Percentiles rank a stretch among this genome's conserved stretches.
These are phyloP conservation scores for Pangasianodon hypophthalmus DNA, from an alignment of 2,113 vertebrate species.

Conservation along the genomic window DNA sequence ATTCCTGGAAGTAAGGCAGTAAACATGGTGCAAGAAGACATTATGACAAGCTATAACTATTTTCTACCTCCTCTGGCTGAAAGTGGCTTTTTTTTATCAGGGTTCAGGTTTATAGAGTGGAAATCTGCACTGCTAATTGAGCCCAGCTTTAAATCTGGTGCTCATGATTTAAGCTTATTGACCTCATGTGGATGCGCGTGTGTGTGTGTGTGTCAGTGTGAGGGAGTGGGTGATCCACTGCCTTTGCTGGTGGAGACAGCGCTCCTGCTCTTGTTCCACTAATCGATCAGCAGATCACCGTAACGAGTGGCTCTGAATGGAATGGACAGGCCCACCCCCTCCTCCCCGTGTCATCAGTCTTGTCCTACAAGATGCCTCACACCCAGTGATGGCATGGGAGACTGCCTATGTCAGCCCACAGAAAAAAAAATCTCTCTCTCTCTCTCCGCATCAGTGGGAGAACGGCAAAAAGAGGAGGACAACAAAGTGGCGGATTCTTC, in stretches of 20 bases:
- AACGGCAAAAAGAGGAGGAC: conserved; percentile 56
- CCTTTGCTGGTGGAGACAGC: conserved; percentile 62
- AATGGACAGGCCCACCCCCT: conserved; percentile 60
- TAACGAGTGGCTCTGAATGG: conserved; percentile 71
- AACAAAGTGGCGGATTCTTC: conserved; percentile 78
- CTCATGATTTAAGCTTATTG: conserved; percentile 46
- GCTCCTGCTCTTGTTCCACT: conserved; percentile 72
- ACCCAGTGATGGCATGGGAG: conserved; percentile 81
- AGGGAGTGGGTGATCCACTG: conserved; percentile 45
- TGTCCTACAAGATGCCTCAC: conserved; percentile 80
- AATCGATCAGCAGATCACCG: conserved; percentile 80
- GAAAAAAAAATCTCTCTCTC: conserved; percentile 60
- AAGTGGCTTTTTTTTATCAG: conserved; percentile 6
- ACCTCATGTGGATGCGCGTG: conserved; percentile 39
- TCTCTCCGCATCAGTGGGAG: conserved; percentile 67
- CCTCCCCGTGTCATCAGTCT: conserved; percentile 79
- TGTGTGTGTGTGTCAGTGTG: conserved; percentile 39
- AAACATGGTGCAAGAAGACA: not conserved
- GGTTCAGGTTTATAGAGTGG: conserved; percentile 42
- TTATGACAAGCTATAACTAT: conserved; percentile 2
- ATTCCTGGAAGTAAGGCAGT: not conserved
- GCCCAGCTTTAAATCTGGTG: conserved; percentile 50
- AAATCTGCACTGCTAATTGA: conserved; percentile 50
- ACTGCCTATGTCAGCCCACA: conserved; percentile 71
- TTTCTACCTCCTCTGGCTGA: conserved; percentile 13